Percentiles rank a stretch among this genome's conserved stretches.
These are phyloP conservation scores for Eueremaeus valkanovi DNA, from an alignment of 2,888 invertebrate genomes.

Conservation along the genomic window DNA sequence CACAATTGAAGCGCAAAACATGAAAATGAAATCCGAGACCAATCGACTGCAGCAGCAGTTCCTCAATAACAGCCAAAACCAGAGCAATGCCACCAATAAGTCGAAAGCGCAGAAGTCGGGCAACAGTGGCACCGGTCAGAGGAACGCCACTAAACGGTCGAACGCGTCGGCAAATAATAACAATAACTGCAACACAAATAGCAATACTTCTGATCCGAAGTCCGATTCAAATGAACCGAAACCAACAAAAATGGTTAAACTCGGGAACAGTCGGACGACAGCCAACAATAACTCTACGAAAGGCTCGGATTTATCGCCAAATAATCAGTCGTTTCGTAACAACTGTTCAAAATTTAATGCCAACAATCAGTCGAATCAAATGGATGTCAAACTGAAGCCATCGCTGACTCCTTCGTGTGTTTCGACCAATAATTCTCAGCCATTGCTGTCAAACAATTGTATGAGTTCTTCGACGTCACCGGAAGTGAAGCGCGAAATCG, in stretches of 20 bases:
- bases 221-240: conserved; percentile 2
- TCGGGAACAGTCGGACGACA: not conserved
- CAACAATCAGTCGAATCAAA: conserved; percentile 4
- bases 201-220: not conserved
- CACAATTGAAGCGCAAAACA: conserved; percentile 20
- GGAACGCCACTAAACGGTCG: not conserved
- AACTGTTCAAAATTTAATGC: not conserved
- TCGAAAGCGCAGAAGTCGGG: conserved; percentile 14
- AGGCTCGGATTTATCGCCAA: not conserved
- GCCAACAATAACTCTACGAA: conserved; percentile 5
- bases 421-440: not conserved
- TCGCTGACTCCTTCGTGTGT: not conserved
- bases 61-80: not conserved
- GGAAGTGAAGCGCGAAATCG: conserved; percentile 17
- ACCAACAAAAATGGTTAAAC: conserved; percentile 19
- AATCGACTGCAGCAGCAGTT: conserved; percentile 16
- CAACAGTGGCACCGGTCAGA: not conserved
- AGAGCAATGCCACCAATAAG: conserved; percentile 20
- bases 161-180: not conserved
- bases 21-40: conserved; percentile 23
- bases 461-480: not conserved
- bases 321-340: not conserved
- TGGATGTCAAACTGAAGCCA: conserved; percentile 19
- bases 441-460: not conserved
- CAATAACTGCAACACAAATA: no score